Evolutionary conservation across 2,888 invertebrate genomes (phyloP).

Genomic region (Venusia cambrica): DNA sequence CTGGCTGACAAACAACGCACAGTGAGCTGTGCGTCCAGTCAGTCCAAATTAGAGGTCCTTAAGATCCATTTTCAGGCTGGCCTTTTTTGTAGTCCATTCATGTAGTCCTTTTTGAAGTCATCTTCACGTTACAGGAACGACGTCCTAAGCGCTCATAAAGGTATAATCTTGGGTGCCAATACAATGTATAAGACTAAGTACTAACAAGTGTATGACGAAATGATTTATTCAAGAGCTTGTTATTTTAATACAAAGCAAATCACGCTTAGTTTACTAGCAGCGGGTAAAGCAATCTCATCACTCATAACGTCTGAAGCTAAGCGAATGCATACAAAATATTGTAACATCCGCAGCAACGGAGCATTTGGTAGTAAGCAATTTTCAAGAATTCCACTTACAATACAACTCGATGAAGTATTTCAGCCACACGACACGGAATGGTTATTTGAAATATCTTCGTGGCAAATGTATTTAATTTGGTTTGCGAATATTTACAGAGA

Average conservation of each 20-base stretch:
- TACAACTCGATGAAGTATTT: slow-evolving; percentile 13
- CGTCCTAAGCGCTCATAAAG: too few species aligned
- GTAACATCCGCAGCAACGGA: slow-evolving; percentile 19
- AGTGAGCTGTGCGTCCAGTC: too few species aligned
- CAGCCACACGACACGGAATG: slow-evolving; percentile 4
- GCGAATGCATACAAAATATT: slow-evolving; percentile 27
- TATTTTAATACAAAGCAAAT: slow-evolving; percentile 8
- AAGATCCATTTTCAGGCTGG: too few species aligned
- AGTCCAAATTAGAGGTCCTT: too few species aligned
- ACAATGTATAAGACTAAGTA: not conserved
- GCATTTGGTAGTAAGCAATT: slow-evolving; percentile 22
- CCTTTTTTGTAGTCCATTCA: too few species aligned
- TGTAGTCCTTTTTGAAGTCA: too few species aligned
- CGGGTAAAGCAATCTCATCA: slow-evolving; percentile 24
- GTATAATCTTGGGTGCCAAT: too few species aligned
- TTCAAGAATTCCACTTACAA: slow-evolving; percentile 9
- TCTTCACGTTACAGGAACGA: too few species aligned
- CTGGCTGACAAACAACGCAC: too few species aligned
- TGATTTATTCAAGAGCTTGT: slow-evolving; percentile 8
- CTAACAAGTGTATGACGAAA: not conserved
- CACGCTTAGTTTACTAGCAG: not conserved
- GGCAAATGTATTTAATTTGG: too few species aligned
- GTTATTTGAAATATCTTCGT: slow-evolving; percentile 8
- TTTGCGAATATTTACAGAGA: too few species aligned
- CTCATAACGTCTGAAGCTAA: slow-evolving; percentile 20